A percentile compares a stretch with the other conserved stretches of the same genome.
These are phyloP conservation scores for Pycnomerus fuliginosus DNA, from an alignment of 2,888 invertebrate genomes.

Conservation along the genomic window DNA sequence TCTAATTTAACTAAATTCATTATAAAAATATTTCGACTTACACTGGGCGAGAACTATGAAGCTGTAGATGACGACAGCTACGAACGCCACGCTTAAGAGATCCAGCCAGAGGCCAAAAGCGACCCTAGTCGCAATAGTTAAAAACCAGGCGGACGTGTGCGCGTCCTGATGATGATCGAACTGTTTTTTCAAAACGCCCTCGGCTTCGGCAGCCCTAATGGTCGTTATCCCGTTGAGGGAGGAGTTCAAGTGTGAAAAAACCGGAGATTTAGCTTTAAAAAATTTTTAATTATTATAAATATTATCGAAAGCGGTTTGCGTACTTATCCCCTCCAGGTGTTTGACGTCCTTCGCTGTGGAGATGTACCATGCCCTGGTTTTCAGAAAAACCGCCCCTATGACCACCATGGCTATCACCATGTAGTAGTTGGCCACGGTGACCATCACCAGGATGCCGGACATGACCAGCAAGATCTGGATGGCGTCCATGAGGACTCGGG, in stretches of 20 bases:
- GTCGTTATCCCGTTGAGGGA: constrained; percentile 74
- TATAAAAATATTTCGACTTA: constrained; percentile 25
- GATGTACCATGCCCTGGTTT: constrained; percentile 65
- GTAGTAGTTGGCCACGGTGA: constrained; percentile 66
- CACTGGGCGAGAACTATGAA: constrained; percentile 50
- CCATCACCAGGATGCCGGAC: constrained; percentile 68
- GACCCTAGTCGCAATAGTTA: constrained; percentile 62
- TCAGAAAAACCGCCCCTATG: constrained; percentile 63
- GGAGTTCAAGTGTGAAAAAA: constrained; percentile 76
- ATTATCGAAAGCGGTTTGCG: constrained; percentile 27
- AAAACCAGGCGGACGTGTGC: constrained; percentile 65
- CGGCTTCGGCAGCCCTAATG: constrained; percentile 69
- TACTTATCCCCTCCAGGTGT: constrained; percentile 59
- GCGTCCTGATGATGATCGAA: constrained; percentile 59
- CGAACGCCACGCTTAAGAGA: constrained; percentile 60
- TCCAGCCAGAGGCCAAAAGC: constrained; percentile 68
- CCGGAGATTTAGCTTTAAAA: constrained; percentile 71
- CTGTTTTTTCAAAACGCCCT: constrained; percentile 59
- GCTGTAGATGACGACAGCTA: constrained; percentile 61
- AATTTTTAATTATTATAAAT: background rate
- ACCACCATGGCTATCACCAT: constrained; percentile 62
- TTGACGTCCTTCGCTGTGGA: constrained; percentile 70
- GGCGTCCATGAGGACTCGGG: constrained; percentile 64
- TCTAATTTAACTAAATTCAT: constrained; percentile 1
- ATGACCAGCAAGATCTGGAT: constrained; percentile 63